phyloP scores from a whole-genome alignment of 2,888 invertebrate species.

The Abrostola tripartita region DNA sequence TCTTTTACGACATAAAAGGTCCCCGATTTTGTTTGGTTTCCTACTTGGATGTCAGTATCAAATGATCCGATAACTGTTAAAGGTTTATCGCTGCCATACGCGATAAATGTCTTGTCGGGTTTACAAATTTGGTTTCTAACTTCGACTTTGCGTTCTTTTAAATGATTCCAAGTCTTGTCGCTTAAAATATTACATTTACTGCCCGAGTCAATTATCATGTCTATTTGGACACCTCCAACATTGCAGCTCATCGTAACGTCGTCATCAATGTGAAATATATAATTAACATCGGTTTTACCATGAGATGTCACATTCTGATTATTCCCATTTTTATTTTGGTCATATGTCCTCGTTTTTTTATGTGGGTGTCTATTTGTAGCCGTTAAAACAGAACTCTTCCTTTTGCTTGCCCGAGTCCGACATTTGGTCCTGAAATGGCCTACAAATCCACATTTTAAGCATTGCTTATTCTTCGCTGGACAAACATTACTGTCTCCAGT shows the following conservation, averaged over 20 bases:
- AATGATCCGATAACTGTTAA: slow-evolving; percentile 29
- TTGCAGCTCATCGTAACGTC: not conserved
- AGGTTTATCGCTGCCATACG: slow-evolving; percentile 13
- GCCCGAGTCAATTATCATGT: slow-evolving; percentile 7
- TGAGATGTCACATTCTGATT: not conserved
- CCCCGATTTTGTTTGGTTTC: slow-evolving; percentile 4
- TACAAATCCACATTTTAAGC: slow-evolving; percentile 4
- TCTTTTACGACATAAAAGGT: slow-evolving; percentile 12
- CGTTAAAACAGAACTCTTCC: not conserved
- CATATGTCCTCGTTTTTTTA: not conserved
- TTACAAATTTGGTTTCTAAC: slow-evolving; percentile 3
- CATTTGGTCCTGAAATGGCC: slow-evolving; percentile 4
- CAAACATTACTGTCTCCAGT: slow-evolving; percentile 6
- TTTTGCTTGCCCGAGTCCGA: not conserved
- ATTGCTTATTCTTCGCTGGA: not conserved
- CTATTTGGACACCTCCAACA: not conserved
- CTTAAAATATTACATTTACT: slow-evolving; percentile 5
- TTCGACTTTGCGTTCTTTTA: not conserved
- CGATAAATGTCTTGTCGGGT: slow-evolving; percentile 14
- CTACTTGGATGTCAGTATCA: slow-evolving; percentile 11
- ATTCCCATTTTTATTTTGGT: not conserved
- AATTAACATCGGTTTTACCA: not conserved
- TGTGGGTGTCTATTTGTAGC: not conserved
- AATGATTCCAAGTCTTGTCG: not conserved
- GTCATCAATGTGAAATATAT: slow-evolving; percentile 1